Base-by-base conservation (phyloP, 35 echinoderm and acorn worm species). In the Patiria miniata region DNA sequence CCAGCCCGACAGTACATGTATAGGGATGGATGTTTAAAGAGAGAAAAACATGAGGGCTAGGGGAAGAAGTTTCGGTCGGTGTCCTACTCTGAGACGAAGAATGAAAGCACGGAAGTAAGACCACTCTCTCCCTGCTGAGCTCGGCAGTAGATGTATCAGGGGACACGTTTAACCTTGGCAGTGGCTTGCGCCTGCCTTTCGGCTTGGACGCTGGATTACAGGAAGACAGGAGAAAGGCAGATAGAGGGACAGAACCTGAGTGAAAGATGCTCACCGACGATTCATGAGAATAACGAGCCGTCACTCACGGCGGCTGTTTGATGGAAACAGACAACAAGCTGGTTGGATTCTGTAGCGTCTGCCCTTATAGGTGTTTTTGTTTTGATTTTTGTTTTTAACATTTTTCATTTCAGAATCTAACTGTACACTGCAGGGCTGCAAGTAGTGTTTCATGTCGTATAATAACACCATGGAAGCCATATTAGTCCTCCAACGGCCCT, bases 21-120 rank as follows among this genome's bases (percentile, higher is more conserved):
- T 7, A 7, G 21, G 8, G 32, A 56, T 22, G 81, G 53, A 36
- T 23, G 36, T n/a, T n/a, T n/a, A n/a, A 16, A 54, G 32, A 51
- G 81, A 59, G n/a, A 21, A 83, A 28, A 14, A 28, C 23, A 37
- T 21, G 81, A 83, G 52, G 15, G 22, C 51, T 29, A 34, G 23
- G 36, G 2, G 23, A 83, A 52, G 81, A 58, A 83, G 52, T 44
- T 34, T 73, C 42, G 42, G 42, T 47, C 42, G 65, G n/a, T 32
- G 65, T 10, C 26, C 34, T 22, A 32, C 26, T 73, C 23, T 73
- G 65, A 22, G 26, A 34, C 19, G 26, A 23, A 34, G 26, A 73
- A 73, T 73, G 65, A 30, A 73, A 73, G 65, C 19, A 73, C 65
- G 65, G 65, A 73, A 73, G 65, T 73, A 32, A 34, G 14, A 73